These are phyloP conservation scores for Meteorus cinctellus DNA, from an alignment of 2,888 invertebrate genomes.

Conservation along the genomic window DNA sequence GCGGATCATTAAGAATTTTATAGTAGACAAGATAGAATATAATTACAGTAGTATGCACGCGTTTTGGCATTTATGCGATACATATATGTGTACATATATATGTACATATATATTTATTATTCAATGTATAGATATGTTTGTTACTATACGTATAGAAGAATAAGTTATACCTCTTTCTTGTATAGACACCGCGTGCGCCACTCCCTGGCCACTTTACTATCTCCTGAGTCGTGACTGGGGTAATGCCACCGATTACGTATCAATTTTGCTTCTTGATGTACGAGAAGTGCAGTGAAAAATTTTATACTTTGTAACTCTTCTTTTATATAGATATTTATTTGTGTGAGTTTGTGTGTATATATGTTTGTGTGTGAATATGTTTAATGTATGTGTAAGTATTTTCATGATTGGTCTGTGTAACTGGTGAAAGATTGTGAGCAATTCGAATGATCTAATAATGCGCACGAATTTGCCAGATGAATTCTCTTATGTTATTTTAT, in stretches of 20 bases:
- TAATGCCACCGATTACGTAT: slow-evolving; percentile 47
- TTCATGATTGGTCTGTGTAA: slow-evolving; percentile 29
- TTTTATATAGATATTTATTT: slow-evolving; percentile 10
- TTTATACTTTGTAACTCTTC: slow-evolving; percentile 17
- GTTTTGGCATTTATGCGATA: slow-evolving; percentile 54
- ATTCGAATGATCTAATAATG: slow-evolving; percentile 29
- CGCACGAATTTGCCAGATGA: slow-evolving; percentile 18
- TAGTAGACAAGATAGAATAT: slow-evolving; percentile 39
- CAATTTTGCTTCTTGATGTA: slow-evolving; percentile 41
- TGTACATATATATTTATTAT: background rate
- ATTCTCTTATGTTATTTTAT: slow-evolving; percentile 11
- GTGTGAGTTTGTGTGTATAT: background rate
- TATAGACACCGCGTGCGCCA: slow-evolving; percentile 38
- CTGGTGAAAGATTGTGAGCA: slow-evolving; percentile 15
- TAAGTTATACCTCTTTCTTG: slow-evolving; percentile 20
- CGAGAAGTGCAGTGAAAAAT: slow-evolving; percentile 15
- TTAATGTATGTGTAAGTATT: background rate
- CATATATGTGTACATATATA: slow-evolving; percentile 15
- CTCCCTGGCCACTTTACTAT: slow-evolving; percentile 45
- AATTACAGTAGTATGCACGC: slow-evolving; percentile 53
- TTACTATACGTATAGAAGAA: background rate
- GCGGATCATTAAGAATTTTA: slow-evolving; percentile 51
- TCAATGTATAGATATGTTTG: slow-evolving; percentile 24
- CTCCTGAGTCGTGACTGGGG: slow-evolving; percentile 43
- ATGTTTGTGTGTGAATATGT: background rate